These are phyloP conservation scores for Tetragnatha montana DNA, from an alignment of 2,888 invertebrate genomes.

Conservation along the genomic window DNA sequence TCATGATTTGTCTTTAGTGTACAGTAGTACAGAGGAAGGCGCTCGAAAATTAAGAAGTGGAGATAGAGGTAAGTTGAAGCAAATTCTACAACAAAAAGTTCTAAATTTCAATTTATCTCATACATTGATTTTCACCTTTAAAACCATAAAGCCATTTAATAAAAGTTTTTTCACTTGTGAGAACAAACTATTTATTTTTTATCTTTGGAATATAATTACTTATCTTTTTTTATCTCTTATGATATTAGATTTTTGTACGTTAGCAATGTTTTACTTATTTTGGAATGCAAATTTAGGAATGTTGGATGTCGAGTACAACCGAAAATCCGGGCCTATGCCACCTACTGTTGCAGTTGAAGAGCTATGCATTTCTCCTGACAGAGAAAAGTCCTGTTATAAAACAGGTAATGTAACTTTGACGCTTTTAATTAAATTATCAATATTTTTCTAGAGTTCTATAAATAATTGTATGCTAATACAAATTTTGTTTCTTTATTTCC, in stretches of 20 bases:
- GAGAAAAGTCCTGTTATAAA: slow-evolving; percentile 51
- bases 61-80: slow-evolving; percentile 21
- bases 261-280: background rate
- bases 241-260: background rate
- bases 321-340: slow-evolving; percentile 60
- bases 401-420: slow-evolving; percentile 36
- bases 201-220: too few species aligned
- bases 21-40: slow-evolving; percentile 57
- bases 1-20: slow-evolving; percentile 64
- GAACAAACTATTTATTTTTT: background rate
- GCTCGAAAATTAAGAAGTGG: slow-evolving; percentile 59
- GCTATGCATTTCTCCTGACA: slow-evolving; percentile 47
- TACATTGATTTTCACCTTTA: background rate
- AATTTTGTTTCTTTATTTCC: background rate
- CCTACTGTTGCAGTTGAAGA: slow-evolving; percentile 60
- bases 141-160: background rate
- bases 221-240: background rate
- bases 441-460: too few species aligned
- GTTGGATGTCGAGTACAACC: slow-evolving; percentile 59
- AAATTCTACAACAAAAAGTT: background rate
- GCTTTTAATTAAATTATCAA: background rate
- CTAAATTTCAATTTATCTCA: background rate
- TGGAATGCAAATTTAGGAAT: slow-evolving; percentile 32
- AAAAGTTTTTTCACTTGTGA: too few species aligned
- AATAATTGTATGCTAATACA: too few species aligned